These are phyloP conservation scores for Neodon shergylaensis DNA, from an alignment of 2,113 vertebrate species.

Conservation along the genomic window DNA sequence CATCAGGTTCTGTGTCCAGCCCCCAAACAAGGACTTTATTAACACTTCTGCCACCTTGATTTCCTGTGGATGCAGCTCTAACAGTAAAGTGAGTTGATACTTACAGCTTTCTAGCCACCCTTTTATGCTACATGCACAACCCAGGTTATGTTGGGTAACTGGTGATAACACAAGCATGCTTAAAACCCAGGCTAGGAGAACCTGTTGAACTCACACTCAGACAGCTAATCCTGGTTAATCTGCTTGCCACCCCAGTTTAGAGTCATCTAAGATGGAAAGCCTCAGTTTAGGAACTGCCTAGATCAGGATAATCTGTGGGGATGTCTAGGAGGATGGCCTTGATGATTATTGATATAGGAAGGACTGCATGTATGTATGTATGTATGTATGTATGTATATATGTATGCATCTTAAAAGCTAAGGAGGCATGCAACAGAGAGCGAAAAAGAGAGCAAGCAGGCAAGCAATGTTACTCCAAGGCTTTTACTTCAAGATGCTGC, in stretches of 20 bases:
- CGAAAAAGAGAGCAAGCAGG: not conserved
- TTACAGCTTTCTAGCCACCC: not conserved
- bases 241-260: too few relatives aligned
- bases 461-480: not conserved
- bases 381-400: too few relatives aligned
- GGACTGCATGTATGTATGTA: not conserved
- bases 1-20: not conserved
- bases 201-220: not conserved
- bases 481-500: not conserved
- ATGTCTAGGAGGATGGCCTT: not conserved
- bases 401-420: not conserved
- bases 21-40: not conserved
- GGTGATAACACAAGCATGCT: not conserved
- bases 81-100: not conserved
- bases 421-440: not conserved
- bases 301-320: not conserved
- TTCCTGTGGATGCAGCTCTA: not conserved
- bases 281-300: not conserved
- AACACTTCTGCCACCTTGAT: constrained; percentile 31
- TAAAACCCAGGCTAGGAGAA: constrained; percentile 25
- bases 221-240: not conserved
- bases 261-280: not conserved
- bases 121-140: not conserved
- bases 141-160: not conserved
- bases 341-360: not conserved